Conservation (phyloP, 2,113 vertebrate species). For the Tor tambroides region DNA sequence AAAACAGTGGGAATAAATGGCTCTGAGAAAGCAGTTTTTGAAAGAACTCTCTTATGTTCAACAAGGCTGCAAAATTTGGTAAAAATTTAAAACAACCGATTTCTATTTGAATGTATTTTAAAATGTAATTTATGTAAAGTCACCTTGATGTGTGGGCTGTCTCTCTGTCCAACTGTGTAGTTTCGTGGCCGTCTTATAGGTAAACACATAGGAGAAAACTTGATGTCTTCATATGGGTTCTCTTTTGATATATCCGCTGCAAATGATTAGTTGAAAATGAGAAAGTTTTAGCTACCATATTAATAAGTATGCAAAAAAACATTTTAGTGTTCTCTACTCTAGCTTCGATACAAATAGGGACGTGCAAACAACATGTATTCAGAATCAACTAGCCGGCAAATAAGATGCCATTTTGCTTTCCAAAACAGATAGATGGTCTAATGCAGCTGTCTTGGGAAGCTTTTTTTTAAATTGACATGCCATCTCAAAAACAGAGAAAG, state of each 20-base stretch:
- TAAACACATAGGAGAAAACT: slow-evolving; percentile 79
- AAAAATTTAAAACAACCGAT: background rate
- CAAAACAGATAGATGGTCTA: background rate
- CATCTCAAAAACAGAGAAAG: background rate
- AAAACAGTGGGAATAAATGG: background rate
- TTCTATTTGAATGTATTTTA: no score
- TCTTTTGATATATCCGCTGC: slow-evolving; percentile 79
- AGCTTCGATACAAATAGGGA: background rate
- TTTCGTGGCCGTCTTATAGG: slow-evolving; percentile 78
- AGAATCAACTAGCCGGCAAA: background rate
- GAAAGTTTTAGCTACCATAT: background rate
- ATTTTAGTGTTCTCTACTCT: background rate
- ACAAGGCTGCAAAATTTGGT: background rate
- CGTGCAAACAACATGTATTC: background rate
- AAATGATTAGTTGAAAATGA: background rate
- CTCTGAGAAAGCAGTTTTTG: no score
- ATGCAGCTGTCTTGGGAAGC: background rate
- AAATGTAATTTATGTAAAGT: no score
- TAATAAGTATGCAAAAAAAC: background rate
- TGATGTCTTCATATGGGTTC: slow-evolving; percentile 87
- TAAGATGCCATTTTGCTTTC: background rate
- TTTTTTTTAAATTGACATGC: background rate
- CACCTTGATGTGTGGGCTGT: slow-evolving; percentile 62
- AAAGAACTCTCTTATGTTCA: background rate
- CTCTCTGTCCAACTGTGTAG: slow-evolving; percentile 76